Evolutionary conservation across 2,888 invertebrate genomes (phyloP), one percentile per base, ranked within the genome.

Genomic region (Agriotes lineatus): DNA sequence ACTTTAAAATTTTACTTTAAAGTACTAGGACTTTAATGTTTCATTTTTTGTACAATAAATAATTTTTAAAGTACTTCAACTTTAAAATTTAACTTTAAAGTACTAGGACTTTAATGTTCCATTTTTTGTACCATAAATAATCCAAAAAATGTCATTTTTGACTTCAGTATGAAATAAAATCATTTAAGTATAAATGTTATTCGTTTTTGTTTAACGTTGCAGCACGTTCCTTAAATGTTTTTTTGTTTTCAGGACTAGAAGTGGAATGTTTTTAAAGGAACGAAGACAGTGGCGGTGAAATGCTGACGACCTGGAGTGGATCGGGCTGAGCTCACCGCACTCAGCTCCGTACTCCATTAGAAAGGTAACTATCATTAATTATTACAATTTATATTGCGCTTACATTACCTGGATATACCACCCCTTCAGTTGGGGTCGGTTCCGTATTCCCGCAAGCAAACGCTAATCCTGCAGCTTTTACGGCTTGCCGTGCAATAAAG

Each of bases 321-420:
- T 80, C 78, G 81, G 81, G 81, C 81, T 81, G 81, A 80, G 80
- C 79, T 80, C 76, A 77, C 79, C 77, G 77, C 76, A 76, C 77
- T 76, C 79, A 76, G 77, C 77, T 73, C 79, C 77, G 75, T 76
- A 33, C 33, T 67, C 52, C 62, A 58, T 63, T 57, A 63, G 67
- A 67, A 67, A 67, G 67, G 67, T 67, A 61, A 61, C 22, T 37
- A 20, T 18, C 19, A 35, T 56, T 33, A 52, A 22, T 39, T 37
- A 56, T 39, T 9, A 14, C 18, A 48, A 48, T 48, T 48, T 16
- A 22, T 45, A 19, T 3, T 25, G 25, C 25, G 7, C 25, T 25
- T 5, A 3, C 16, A n/a, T 35, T 35, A 35, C n/a, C 2, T n/a
- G n/a, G 35, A 6, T 35, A 35, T 10, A 10, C 2, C 2, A 10